A percentile compares a stretch with the other conserved stretches of the same genome.
phyloP scores from a whole-genome alignment of 2,888 invertebrate species.

The Tillus elongatus region DNA sequence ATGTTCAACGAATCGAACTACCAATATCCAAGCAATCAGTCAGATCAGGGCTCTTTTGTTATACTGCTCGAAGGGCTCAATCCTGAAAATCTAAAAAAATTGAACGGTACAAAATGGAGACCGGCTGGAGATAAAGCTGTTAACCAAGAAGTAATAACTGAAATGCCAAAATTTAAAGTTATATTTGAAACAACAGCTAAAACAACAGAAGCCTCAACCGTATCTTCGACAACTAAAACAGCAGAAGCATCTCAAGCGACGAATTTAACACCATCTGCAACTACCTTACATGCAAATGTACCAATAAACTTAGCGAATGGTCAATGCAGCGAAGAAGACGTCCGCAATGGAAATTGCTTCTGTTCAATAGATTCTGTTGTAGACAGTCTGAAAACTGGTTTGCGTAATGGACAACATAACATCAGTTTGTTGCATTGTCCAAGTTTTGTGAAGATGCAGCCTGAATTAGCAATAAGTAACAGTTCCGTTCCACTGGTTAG shows the following conservation, averaged over 20 bases:
- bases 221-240: neutral
- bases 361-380: slow-evolving; percentile 27
- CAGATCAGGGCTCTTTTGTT: neutral
- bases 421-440: slow-evolving; percentile 11
- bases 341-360: slow-evolving; percentile 25
- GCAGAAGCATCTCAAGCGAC: neutral
- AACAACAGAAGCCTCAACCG: neutral
- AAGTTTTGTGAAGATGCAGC: slow-evolving; percentile 17
- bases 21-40: no score
- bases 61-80: neutral
- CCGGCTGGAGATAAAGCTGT: no score
- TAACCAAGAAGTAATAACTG: neutral
- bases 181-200: neutral
- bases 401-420: slow-evolving; percentile 6
- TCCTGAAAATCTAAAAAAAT: neutral
- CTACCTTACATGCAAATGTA: no score
- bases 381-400: slow-evolving; percentile 8
- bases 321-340: slow-evolving; percentile 24
- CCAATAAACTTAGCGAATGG: slow-evolving; percentile 13
- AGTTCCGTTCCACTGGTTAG: slow-evolving; percentile 21
- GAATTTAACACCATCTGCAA: neutral
- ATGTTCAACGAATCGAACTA: no score
- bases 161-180: neutral
- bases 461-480: slow-evolving; percentile 23
- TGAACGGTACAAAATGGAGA: slow-evolving; percentile 13